A percentile compares a stretch with the other conserved stretches of the same genome.
phyloP scores from a whole-genome alignment of 2,797 vertebrate genomes.

The Helarctos malayanus region DNA sequence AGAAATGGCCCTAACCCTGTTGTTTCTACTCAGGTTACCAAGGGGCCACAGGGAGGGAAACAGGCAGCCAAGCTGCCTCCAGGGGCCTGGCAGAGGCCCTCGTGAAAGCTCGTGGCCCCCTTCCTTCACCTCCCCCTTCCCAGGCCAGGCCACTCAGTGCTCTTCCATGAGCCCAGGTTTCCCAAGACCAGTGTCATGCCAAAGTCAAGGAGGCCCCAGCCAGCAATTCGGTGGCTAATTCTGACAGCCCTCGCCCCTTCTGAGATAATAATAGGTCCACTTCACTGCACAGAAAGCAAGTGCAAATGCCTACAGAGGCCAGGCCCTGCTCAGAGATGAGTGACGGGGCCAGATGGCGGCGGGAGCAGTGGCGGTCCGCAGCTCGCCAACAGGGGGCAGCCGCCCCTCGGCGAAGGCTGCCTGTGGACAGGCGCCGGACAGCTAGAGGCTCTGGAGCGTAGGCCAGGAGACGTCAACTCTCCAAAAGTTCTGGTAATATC shows the following conservation, averaged over 20 bases:
- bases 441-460: background rate
- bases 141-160: background rate
- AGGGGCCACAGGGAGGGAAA: background rate
- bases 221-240: background rate
- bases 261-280: conserved; percentile 61
- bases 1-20: background rate
- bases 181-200: conserved; percentile 30
- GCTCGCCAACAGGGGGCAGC: conserved; percentile 59
- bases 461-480: background rate
- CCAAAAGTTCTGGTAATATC: background rate
- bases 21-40: background rate
- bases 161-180: background rate
- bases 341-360: conserved; percentile 57
- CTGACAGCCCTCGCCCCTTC: conserved; percentile 5
- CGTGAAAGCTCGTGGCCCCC: rapidly evolving
- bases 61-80: background rate
- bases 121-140: background rate
- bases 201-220: conserved; percentile 61
- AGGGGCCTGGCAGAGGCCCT: background rate
- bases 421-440: background rate
- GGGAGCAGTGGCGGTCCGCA: rapidly evolving
- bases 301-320: conserved; percentile 37
- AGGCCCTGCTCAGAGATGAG: conserved; percentile 25
- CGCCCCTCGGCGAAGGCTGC: background rate
- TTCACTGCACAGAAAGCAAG: background rate